Conservation (phyloP, 2,888 invertebrate genomes). For the Morpho deidamia region DNA sequence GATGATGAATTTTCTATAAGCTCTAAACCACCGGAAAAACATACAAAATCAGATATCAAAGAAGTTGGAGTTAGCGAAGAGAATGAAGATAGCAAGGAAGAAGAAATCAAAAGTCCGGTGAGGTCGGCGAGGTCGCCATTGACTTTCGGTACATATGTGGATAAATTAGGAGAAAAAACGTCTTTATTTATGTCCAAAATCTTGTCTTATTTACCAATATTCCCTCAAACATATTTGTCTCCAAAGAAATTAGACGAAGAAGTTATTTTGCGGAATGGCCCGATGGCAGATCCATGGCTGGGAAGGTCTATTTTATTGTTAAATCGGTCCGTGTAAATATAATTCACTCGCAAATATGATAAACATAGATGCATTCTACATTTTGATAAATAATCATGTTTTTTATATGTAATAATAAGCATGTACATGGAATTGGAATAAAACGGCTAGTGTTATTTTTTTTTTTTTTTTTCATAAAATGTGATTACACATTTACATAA, state of each 20-base stretch:
- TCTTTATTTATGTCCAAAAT: conserved; percentile 33
- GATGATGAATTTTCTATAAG: conserved; percentile 43
- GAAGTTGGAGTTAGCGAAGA: conserved; percentile 41
- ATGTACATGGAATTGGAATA: background rate
- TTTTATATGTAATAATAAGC: background rate
- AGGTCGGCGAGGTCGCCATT: conserved; percentile 43
- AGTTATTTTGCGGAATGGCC: background rate
- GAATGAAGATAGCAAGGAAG: conserved; percentile 40
- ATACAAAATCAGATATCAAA: conserved; percentile 18
- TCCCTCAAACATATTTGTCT: conserved; percentile 31
- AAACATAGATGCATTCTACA: background rate
- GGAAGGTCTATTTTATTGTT: background rate
- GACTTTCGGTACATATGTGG: conserved; percentile 30
- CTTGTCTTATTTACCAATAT: conserved; percentile 45
- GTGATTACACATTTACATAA: background rate
- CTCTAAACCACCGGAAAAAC: conserved; percentile 25
- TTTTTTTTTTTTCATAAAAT: conserved; percentile 1
- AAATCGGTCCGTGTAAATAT: background rate
- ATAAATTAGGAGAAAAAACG: conserved; percentile 37
- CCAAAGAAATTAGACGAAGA: conserved; percentile 10
- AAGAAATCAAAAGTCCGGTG: conserved; percentile 25
- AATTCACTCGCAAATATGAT: too few relatives aligned
- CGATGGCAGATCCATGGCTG: background rate
- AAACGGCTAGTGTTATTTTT: background rate
- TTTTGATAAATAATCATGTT: background rate